Evolutionary conservation across 2,888 invertebrate genomes (phyloP).

Genomic region (Synergus gifuensis): DNA sequence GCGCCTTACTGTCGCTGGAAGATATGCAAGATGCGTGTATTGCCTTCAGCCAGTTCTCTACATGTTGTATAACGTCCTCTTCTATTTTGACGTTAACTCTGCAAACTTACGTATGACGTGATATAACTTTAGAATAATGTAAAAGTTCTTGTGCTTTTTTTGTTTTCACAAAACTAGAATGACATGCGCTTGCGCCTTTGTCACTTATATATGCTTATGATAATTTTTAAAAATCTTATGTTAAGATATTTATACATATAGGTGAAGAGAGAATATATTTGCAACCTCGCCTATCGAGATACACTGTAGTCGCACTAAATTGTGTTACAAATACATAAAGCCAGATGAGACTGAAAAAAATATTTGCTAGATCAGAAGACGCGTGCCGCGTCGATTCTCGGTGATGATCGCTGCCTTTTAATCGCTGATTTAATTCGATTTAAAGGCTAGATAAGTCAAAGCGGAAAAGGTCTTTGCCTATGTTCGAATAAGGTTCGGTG

Average conservation of each 20-base stretch:
- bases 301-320: not conserved
- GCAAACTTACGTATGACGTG: conserved; percentile 30
- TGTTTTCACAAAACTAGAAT: no score
- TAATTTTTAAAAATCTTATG: no score
- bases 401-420: conserved; percentile 19
- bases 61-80: conserved; percentile 52
- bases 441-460: conserved; percentile 15
- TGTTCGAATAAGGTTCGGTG: conserved; percentile 2
- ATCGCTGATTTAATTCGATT: conserved; percentile 29
- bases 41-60: conserved; percentile 50
- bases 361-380: conserved; percentile 29
- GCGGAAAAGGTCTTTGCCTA: not conserved
- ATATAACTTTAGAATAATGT: not conserved
- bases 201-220: no score
- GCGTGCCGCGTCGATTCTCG: conserved; percentile 21
- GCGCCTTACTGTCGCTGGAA: not conserved
- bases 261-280: no score
- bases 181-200: no score
- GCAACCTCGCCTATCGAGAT: not conserved
- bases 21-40: conserved; percentile 55
- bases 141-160: not conserved
- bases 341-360: conserved; percentile 15
- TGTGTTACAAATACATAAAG: conserved; percentile 27
- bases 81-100: conserved; percentile 53
- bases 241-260: no score